Evolutionary conservation across 2,797 vertebrate genomes (phyloP).

Genomic region (Protosalanx chinensis): DNA sequence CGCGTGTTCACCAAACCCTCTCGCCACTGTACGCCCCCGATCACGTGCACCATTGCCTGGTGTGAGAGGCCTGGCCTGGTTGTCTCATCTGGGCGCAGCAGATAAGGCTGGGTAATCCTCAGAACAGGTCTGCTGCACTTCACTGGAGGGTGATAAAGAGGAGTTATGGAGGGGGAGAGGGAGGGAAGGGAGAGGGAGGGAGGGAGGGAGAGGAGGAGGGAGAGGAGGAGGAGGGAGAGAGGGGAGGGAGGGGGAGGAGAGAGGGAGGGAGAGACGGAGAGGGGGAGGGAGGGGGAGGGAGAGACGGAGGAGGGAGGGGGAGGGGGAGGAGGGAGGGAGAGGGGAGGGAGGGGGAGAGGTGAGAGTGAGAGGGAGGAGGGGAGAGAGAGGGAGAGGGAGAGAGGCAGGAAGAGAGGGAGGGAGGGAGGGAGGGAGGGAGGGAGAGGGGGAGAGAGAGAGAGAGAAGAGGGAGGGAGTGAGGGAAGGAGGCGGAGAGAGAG

Average conservation of each 20-base stretch:
- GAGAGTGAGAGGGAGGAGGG: no score
- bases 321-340: no score
- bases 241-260: background rate
- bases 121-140: constrained; percentile 27
- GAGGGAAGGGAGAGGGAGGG: no score
- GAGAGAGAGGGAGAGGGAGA: no score
- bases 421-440: no score
- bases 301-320: no score
- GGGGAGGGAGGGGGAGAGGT: no score
- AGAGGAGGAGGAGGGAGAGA: constrained; percentile 41
- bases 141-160: constrained; percentile 37
- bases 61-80: background rate
- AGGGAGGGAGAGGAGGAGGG: background rate
- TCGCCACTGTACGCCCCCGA: constrained; percentile 56
- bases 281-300: constrained; percentile 5
- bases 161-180: constrained; percentile 23
- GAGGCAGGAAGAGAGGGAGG: no score
- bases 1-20: background rate
- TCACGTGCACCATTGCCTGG: constrained; percentile 47
- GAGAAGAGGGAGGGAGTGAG: constrained; percentile 42
- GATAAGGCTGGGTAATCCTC: background rate
- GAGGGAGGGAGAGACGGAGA: constrained; percentile 2
- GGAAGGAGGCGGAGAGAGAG: constrained; percentile 57
- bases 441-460: constrained; percentile 33
- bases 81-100: background rate